Evolutionary conservation across 1,140 invertebrate genomes (phyloP), one percentile per base, ranked within the genome.

Genomic region (Coptotermes formosanus): DNA sequence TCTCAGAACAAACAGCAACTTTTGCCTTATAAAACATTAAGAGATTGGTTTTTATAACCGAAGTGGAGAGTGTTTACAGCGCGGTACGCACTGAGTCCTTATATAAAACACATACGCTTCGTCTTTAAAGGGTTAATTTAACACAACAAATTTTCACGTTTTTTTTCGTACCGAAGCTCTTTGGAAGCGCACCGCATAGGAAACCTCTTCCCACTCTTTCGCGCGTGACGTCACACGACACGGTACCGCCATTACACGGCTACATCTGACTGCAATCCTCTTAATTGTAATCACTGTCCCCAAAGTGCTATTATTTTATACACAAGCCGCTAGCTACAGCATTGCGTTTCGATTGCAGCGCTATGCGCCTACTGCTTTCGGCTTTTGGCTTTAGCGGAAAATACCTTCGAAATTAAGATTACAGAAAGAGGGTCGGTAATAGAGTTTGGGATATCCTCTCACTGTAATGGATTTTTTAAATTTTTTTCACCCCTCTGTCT

Each of bases 251-350:
- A 75, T 75, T 75, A 75, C 64, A 75, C 64, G 7, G 64, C n/a
- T 75, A 75, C 64, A 30, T 75, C 64, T 75, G 64, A 75, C 64
- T 75, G n/a, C 64, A 75, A 75, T 75, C 64, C 64, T 75, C 64
- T 75, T 75, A 75, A n/a, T 75, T 75, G 64, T 75, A 75, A 75
- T 75, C 64, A 75, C 25, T 75, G 64, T 75, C 64, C 64, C 64
- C 64, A 75, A 75, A 75, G 64, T 75, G 25, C 64, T 75, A 75
- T 75, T 75, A 75, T 75, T 75, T 75, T 75, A 75, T 75, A 75
- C 64, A 75, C 64, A 75, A 75, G 64, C 64, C 25, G 64, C 52
- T 55, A 55, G n/a, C 64, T 75, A 30, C n/a, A 75, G 64, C 64
- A 30, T 30, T 30, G n/a, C 25, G 64, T 30, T 75, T 75, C 64